Conservation (phyloP, 1,140 invertebrate genomes). For the Hydropsyche tenuis region DNA sequence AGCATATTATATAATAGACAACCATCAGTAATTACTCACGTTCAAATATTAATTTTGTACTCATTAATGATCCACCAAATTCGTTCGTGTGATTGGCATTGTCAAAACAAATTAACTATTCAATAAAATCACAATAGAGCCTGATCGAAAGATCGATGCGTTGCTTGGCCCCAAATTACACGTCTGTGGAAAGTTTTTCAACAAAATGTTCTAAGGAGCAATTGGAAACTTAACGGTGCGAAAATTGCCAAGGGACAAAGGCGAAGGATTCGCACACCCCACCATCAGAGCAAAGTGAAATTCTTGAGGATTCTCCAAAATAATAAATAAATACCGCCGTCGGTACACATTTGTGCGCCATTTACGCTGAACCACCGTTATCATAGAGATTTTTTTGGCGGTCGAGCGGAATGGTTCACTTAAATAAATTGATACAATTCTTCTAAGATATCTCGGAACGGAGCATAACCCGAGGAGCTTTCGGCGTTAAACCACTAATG, state of each 20-base stretch:
- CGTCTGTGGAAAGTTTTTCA: too few species aligned
- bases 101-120: too few species aligned
- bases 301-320: neutral
- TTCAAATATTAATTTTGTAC: too few species aligned
- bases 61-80: too few species aligned
- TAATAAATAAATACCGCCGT: neutral
- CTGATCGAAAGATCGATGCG: too few species aligned
- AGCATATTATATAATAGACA: too few species aligned
- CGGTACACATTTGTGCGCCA: slow-evolving; percentile 6
- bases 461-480: slow-evolving; percentile 26
- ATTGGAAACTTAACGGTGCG: neutral
- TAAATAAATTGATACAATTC: slow-evolving; percentile 42
- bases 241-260: neutral
- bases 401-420: slow-evolving; percentile 30
- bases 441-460: slow-evolving; percentile 20
- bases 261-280: too few species aligned
- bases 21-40: too few species aligned
- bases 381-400: slow-evolving; percentile 32
- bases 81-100: too few species aligned
- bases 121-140: too few species aligned
- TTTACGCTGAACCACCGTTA: slow-evolving; percentile 23
- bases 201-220: too few species aligned
- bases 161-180: too few species aligned
- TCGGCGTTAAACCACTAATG: slow-evolving; percentile 33
- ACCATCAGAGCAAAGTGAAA: neutral